Evolutionary conservation across 2,888 invertebrate species (phyloP).

Genomic region (Drosophila paramelanica): DNA sequence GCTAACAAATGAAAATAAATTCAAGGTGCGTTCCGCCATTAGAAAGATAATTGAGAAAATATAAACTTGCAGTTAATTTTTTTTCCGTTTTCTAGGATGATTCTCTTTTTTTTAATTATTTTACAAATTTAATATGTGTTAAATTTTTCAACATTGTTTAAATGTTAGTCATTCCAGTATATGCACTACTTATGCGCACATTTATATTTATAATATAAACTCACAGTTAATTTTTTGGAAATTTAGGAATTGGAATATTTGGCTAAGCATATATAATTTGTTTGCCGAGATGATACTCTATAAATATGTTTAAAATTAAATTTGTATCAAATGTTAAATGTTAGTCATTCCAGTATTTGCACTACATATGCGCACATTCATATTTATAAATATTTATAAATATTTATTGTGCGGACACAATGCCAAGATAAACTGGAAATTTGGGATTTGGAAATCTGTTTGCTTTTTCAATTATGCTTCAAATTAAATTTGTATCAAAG

Average conservation of each 20-base stretch:
- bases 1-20: slow-evolving; percentile 50
- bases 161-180: slow-evolving; percentile 11
- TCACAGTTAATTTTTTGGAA: slow-evolving; percentile 1
- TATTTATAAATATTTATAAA: slow-evolving; percentile 26
- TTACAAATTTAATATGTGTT: slow-evolving; percentile 9
- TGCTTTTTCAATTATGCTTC: background rate
- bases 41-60: slow-evolving; percentile 25
- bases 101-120: background rate
- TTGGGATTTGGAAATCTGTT: no score
- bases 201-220: slow-evolving; percentile 19
- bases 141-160: slow-evolving; percentile 28
- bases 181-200: slow-evolving; percentile 17
- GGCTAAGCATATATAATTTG: no score
- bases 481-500: slow-evolving; percentile 12
- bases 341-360: slow-evolving; percentile 16
- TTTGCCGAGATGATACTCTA: no score
- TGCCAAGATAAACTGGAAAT: no score
- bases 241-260: no score
- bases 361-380: slow-evolving; percentile 10
- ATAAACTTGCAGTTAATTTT: slow-evolving; percentile 10
- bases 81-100: background rate
- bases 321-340: slow-evolving; percentile 15
- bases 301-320: slow-evolving; percentile 2
- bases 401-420: no score
- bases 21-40: slow-evolving; percentile 65